Evolutionary conservation across 2,888 invertebrate species (phyloP), one percentile per base, ranked within the genome.

Genomic region (Ormyrus labotus): DNA sequence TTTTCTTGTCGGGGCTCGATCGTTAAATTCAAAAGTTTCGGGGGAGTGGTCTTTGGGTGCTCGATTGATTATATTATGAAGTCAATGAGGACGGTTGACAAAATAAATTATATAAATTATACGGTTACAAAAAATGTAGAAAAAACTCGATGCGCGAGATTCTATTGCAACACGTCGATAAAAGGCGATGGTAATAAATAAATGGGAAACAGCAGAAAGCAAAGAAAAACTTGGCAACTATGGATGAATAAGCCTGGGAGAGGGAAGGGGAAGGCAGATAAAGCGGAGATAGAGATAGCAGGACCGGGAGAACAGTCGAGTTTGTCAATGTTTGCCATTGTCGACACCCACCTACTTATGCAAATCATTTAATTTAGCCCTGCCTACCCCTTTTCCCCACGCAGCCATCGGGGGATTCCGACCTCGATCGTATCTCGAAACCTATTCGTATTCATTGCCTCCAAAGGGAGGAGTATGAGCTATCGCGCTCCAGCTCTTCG

Each of bases 271-370:
- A 60, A 34, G 63, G 50, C 57, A 78, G 67, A 72, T 60, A 75
- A 73, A 70, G 45, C 61, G 45, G 19, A 79, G 60, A 74, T 50
- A 68, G 71, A 78, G 57, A 64, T 2, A 70, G 48, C 48, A 60
- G 48, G 51, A 60, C 45, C 58, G 58, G 55, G 77, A 83, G 86
- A 68, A 55, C 85, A 87, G 87, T 88, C 87, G 88, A 89, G 90
- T 90, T 90, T 90, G 90, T 90, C 89, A 90, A 90, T 90, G 90
- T 90, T 90, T 90, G 90, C 89, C 87, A 89, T 88, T 90, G 90
- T 90, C 89, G 89, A 90, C 90, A 91, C 90, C 90, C 90, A 91
- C 90, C 90, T 91, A 91, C 90, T 91, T 91, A 91, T 91, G 90
- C 90, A 91, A 91, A 91, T 91, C 89, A 91, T 91, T 90, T 90